Evolutionary conservation across 2,888 invertebrate genomes (phyloP).

Genomic region (Pharmacophagus antenor): DNA sequence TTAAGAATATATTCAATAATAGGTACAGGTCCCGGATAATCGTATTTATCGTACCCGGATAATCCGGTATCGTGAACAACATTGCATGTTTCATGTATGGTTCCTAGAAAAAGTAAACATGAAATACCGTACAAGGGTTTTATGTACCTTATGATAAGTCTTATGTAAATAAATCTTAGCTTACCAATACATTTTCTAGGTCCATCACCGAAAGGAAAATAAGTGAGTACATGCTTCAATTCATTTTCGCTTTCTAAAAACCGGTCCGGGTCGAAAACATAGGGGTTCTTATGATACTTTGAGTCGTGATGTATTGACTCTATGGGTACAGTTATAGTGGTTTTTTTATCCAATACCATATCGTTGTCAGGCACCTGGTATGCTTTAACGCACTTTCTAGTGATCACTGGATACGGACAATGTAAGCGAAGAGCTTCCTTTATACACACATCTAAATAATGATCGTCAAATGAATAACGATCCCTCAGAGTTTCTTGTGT

Average conservation of each 20-base stretch:
- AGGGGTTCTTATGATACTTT: slow-evolving; percentile 54
- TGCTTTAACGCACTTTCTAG: slow-evolving; percentile 62
- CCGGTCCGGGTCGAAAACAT: slow-evolving; percentile 62
- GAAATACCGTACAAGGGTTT: not conserved
- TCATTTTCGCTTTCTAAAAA: slow-evolving; percentile 51
- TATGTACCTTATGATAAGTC: not conserved
- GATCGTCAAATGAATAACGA: slow-evolving; percentile 41
- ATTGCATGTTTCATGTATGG: no score
- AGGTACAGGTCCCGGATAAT: no score
- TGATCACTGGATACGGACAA: slow-evolving; percentile 63
- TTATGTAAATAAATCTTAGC: slow-evolving; percentile 33
- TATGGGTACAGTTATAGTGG: slow-evolving; percentile 64
- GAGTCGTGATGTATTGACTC: slow-evolving; percentile 63
- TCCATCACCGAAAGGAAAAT: slow-evolving; percentile 69
- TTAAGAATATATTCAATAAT: no score
- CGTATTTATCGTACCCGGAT: no score
- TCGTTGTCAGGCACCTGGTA: slow-evolving; percentile 60
- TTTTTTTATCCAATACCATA: slow-evolving; percentile 58
- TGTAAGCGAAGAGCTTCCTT: slow-evolving; percentile 69
- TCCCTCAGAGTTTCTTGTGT: slow-evolving; percentile 56
- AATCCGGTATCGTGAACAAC: no score
- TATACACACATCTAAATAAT: slow-evolving; percentile 58
- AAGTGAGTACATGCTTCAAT: slow-evolving; percentile 50
- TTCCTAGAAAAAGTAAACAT: no score
- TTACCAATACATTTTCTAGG: slow-evolving; percentile 72